Evolutionary conservation across 2,113 vertebrate species (phyloP).

Genomic region (Oriolus oriolus): DNA sequence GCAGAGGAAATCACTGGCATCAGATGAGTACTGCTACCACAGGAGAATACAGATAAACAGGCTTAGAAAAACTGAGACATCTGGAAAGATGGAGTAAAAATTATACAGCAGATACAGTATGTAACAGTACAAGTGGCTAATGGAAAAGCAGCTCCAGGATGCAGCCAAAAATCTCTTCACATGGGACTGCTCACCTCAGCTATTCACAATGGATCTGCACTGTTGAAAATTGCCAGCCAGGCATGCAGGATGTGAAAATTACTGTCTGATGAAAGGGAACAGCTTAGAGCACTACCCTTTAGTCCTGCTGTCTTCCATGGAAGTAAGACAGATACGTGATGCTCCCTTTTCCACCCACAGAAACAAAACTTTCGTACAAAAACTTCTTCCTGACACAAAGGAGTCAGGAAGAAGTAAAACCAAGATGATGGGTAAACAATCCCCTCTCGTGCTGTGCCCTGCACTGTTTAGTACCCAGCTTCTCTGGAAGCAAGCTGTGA

Average conservation of each 20-base stretch:
- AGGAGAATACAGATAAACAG: constrained; percentile 2
- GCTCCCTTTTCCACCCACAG: not conserved
- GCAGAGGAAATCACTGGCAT: not conserved
- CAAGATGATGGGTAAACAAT: not conserved
- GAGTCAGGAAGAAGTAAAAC: not conserved
- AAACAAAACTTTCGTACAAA: not conserved
- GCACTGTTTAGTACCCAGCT: not conserved
- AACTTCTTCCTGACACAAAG: not conserved
- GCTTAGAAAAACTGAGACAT: not conserved
- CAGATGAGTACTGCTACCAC: not conserved
- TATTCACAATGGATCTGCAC: not conserved
- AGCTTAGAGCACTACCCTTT: not conserved
- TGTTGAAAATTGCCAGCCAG: not conserved
- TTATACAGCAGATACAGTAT: not conserved
- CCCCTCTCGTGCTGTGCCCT: not conserved
- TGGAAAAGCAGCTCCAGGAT: not conserved
- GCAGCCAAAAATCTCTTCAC: not conserved
- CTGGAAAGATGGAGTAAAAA: not conserved
- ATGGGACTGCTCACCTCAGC: not conserved
- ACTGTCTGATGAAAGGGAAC: not conserved
- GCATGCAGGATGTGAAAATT: not conserved
- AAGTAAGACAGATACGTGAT: not conserved
- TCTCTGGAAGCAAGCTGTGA: not conserved
- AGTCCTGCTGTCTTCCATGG: not conserved
- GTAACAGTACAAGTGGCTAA: not conserved